Evolutionary conservation across 2,113 vertebrate species (phyloP).

Genomic region (Lophura nycthemera): DNA sequence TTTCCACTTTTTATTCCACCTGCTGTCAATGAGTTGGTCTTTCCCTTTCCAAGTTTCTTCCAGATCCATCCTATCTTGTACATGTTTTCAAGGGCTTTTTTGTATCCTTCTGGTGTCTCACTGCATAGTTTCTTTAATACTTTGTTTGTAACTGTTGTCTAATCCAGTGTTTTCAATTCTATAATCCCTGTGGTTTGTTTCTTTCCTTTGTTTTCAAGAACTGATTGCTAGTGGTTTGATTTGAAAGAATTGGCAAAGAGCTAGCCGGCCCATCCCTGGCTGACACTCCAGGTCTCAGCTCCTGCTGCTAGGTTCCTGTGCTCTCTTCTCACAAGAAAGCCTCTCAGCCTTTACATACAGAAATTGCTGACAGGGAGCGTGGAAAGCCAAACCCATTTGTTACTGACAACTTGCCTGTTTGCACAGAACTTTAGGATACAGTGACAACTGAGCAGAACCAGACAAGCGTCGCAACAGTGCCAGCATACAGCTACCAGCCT

Average conservation of each 20-base stretch:
- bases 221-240: background rate
- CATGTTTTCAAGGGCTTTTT: background rate
- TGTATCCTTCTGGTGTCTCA: background rate
- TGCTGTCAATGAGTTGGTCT: background rate
- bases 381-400: background rate
- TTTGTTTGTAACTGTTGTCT: background rate
- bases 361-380: rapidly evolving
- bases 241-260: background rate
- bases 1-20: background rate
- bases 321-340: background rate
- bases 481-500: background rate
- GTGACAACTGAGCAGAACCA: background rate
- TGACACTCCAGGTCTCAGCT: background rate
- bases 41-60: background rate
- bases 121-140: background rate
- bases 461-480: background rate
- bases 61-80: background rate
- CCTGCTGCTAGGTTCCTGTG: background rate
- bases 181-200: background rate
- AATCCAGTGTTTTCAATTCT: background rate
- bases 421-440: background rate
- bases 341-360: background rate
- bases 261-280: background rate
- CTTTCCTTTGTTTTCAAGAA: background rate
- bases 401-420: background rate